These are phyloP conservation scores for Patiria miniata DNA, from an alignment of 35 echinoderm and acorn worm species.

Conservation along the genomic window DNA sequence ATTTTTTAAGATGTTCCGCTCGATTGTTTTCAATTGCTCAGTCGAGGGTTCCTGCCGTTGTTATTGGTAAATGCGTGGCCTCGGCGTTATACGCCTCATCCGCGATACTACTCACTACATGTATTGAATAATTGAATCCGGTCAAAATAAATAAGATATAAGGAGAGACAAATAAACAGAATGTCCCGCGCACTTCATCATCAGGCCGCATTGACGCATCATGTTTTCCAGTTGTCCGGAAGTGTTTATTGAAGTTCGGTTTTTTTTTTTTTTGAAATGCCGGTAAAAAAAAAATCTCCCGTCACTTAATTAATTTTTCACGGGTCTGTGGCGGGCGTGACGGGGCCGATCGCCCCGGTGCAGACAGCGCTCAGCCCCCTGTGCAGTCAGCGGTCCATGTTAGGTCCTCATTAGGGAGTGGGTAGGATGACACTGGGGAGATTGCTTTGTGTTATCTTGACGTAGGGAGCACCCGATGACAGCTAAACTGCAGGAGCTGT, in stretches of 20 bases:
- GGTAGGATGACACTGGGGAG: neutral
- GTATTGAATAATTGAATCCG: no score
- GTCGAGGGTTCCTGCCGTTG: no score
- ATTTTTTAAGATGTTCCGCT: no score
- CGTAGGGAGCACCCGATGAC: neutral
- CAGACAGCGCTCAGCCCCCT: no score
- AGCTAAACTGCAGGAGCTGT: constrained; percentile 12
- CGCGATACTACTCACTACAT: no score
- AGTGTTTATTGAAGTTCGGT: constrained; percentile 13
- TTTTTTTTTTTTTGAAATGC: neutral
- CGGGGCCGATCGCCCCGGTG: no score
- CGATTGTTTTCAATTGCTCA: no score
- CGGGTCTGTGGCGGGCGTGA: constrained; percentile 2
- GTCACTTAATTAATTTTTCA: constrained; percentile 18
- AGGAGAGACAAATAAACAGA: constrained; percentile 4
- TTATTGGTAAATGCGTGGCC: no score
- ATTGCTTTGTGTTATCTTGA: neutral
- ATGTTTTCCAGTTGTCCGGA: no score
- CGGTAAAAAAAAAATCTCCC: constrained; percentile 13
- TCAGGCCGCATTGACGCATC: neutral
- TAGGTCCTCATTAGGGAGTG: neutral
- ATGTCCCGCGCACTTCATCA: neutral
- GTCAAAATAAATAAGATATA: neutral
- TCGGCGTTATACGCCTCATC: no score
- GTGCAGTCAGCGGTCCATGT: no score